Evolutionary conservation across 2,113 vertebrate species (phyloP).

Genomic region (Leptocoma aspasia): DNA sequence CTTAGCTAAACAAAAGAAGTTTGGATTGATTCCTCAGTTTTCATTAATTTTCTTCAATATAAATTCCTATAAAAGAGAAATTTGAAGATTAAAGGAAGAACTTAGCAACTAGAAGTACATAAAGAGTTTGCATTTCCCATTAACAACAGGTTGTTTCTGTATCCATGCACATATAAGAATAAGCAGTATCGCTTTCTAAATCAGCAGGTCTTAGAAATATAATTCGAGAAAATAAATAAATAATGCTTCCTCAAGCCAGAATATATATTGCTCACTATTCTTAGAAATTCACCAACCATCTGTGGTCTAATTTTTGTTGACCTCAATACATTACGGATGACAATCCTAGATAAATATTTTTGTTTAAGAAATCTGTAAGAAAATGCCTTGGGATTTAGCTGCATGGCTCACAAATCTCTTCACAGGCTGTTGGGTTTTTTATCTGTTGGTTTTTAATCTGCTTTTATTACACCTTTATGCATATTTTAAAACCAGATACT

Average conservation of each 20-base stretch:
- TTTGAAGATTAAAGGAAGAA: not conserved
- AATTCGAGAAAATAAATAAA: not conserved
- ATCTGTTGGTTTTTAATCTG: not conserved
- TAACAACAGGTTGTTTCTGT: not conserved
- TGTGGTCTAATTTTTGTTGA: constrained; percentile 26
- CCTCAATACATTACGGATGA: constrained; percentile 17
- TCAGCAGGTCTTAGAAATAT: not conserved
- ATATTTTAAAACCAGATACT: constrained; percentile 10
- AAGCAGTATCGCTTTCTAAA: not conserved
- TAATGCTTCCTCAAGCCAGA: not conserved
- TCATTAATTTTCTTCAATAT: not conserved
- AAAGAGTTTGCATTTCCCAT: not conserved
- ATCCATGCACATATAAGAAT: not conserved
- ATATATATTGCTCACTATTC: not conserved
- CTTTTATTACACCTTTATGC: not conserved
- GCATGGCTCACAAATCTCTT: not conserved
- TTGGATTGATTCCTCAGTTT: not conserved
- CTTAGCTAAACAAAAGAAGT: not conserved
- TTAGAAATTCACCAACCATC: not conserved
- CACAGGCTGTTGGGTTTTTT: not conserved
- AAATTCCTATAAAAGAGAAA: not conserved
- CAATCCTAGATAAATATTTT: constrained; percentile 24
- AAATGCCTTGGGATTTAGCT: not conserved
- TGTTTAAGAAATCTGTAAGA: not conserved
- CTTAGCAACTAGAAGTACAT: not conserved